Evolutionary conservation across 1,140 invertebrate genomes (phyloP).

Genomic region (Sitodiplosis mosellana): DNA sequence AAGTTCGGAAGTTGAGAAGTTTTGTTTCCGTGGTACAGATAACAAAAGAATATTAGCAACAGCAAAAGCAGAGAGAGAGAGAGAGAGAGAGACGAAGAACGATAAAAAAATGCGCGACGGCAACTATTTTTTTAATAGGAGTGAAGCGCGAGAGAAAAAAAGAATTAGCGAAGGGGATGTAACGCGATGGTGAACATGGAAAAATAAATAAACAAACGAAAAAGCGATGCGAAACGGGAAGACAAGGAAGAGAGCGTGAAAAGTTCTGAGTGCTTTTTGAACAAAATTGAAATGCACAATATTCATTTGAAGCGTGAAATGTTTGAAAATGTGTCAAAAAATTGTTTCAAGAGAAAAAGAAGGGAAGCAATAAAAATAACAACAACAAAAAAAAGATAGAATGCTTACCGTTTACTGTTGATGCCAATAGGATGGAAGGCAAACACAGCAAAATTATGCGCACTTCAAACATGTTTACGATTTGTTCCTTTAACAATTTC

Average conservation of each 20-base stretch:
- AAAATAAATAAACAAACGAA: too few species aligned
- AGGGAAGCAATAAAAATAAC: constrained; percentile 1
- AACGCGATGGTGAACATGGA: too few species aligned
- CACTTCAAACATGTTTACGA: constrained; percentile 21
- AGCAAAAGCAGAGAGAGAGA: neutral
- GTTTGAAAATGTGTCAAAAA: constrained; percentile 1
- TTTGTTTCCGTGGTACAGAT: too few species aligned
- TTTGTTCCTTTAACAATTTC: too few species aligned
- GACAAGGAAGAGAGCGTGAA: neutral
- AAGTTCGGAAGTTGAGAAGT: neutral
- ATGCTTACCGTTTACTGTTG: constrained; percentile 13
- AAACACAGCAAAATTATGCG: constrained; percentile 22
- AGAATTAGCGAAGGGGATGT: neutral
- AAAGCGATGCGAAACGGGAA: too few species aligned
- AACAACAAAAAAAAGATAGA: neutral
- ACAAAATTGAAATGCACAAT: neutral
- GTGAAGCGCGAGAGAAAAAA: neutral
- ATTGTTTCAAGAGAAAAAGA: constrained; percentile 4
- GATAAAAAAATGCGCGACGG: neutral
- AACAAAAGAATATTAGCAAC: neutral
- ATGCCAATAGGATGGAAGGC: constrained; percentile 23
- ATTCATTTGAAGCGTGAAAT: neutral
- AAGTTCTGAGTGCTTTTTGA: neutral
- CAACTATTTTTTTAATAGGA: neutral
- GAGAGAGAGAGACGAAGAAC: neutral